A percentile compares a stretch with the other conserved stretches of the same genome.
Conservation (phyloP, 2,113 vertebrate genomes). For the Formicarius rufipectus region DNA sequence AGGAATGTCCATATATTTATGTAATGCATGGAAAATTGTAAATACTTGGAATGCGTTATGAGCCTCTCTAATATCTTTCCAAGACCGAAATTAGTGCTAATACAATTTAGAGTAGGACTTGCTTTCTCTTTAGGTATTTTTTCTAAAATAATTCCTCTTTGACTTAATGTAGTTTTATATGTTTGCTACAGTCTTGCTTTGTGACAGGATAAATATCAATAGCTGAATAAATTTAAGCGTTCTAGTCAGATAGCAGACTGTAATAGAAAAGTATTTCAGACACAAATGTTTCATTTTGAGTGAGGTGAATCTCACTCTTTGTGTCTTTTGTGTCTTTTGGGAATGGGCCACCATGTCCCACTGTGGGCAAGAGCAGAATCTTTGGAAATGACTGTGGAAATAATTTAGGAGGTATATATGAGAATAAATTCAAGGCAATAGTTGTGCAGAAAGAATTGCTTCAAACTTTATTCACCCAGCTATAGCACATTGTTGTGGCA, state of each 20-base stretch:
- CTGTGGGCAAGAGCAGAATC: neutral
- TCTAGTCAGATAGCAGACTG: neutral
- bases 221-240: neutral
- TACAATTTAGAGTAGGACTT: neutral
- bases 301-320: neutral
- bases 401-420: neutral
- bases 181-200: neutral
- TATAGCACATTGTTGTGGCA: neutral
- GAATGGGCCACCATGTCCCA: neutral
- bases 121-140: neutral
- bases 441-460: neutral
- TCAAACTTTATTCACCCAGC: neutral
- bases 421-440: neutral
- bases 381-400: neutral
- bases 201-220: neutral
- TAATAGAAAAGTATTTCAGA: neutral
- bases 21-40: neutral
- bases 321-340: neutral
- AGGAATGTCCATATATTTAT: neutral
- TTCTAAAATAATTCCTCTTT: neutral
- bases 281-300: neutral
- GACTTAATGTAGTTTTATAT: neutral
- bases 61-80: neutral
- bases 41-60: neutral
- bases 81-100: neutral